Evolutionary conservation across 2,113 vertebrate species (phyloP).

Genomic region (Phocoena phocoena): DNA sequence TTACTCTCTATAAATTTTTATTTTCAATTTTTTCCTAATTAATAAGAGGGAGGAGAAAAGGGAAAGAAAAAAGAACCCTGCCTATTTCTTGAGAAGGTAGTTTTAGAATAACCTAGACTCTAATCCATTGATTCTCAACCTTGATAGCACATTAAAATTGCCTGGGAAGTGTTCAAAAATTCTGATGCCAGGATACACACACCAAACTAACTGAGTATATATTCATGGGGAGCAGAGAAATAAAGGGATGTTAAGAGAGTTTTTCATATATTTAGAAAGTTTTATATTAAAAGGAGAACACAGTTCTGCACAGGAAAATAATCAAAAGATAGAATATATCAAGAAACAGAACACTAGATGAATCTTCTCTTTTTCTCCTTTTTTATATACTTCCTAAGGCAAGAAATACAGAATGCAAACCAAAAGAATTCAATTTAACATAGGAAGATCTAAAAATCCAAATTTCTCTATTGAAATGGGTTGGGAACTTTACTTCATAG

Average conservation of each 20-base stretch:
- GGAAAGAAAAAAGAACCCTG: background rate
- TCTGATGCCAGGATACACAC: background rate
- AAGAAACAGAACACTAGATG: background rate
- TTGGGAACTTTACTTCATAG: background rate
- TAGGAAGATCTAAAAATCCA: background rate
- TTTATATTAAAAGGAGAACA: background rate
- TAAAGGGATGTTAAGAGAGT: background rate
- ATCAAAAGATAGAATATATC: background rate
- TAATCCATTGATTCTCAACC: background rate
- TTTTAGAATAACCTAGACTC: conserved; percentile 1
- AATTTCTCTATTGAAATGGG: background rate
- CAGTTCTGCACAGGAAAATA: background rate
- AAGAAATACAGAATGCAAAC: background rate
- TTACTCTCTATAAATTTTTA: background rate
- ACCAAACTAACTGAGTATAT: background rate
- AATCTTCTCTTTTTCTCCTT: background rate
- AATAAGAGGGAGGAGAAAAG: background rate
- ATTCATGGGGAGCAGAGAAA: background rate
- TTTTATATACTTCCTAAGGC: background rate
- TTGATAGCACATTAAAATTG: background rate
- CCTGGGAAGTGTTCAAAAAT: background rate
- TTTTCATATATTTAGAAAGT: background rate
- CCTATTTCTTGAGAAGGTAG: background rate
- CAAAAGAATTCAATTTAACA: background rate
- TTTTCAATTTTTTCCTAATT: background rate